Evolutionary conservation across 2,888 invertebrate species (phyloP).

Genomic region (Oegoconia quadripuncta): DNA sequence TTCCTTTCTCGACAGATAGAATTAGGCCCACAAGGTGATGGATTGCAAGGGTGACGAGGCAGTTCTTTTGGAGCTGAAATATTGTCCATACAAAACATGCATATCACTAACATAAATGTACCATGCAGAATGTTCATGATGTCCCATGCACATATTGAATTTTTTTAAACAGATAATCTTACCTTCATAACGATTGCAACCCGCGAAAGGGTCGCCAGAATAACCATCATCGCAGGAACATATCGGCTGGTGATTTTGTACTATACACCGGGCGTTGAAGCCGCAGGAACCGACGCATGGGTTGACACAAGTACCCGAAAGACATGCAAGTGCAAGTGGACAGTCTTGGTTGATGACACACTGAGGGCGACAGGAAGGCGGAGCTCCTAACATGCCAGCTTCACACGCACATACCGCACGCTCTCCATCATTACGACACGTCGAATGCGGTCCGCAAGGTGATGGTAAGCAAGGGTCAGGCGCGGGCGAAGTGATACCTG

Average conservation of each 20-base stretch:
- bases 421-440: conserved; percentile 80
- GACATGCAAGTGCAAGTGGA: conserved; percentile 85
- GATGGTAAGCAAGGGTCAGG: conserved; percentile 83
- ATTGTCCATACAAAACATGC: conserved; percentile 30
- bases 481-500: conserved; percentile 43
- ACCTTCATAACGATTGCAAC: conserved; percentile 82
- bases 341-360: conserved; percentile 90
- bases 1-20: conserved; percentile 87
- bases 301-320: conserved; percentile 85
- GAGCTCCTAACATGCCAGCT: conserved; percentile 86
- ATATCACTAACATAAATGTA: conserved; percentile 10
- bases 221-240: conserved; percentile 87
- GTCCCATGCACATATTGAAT: conserved; percentile 9
- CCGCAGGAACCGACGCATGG: conserved; percentile 89
- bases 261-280: conserved; percentile 85
- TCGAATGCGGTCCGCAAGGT: conserved; percentile 84
- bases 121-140: conserved; percentile 16
- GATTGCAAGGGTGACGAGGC: conserved; percentile 86
- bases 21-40: conserved; percentile 89
- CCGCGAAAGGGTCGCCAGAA: conserved; percentile 89
- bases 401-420: conserved; percentile 87
- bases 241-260: conserved; percentile 86
- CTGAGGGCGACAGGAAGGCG: conserved; percentile 88
- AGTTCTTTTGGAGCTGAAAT: conserved; percentile 78
- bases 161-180: conserved; percentile 34